Base-by-base conservation (phyloP, 2,797 vertebrate species). In the Vultur gryphus region DNA sequence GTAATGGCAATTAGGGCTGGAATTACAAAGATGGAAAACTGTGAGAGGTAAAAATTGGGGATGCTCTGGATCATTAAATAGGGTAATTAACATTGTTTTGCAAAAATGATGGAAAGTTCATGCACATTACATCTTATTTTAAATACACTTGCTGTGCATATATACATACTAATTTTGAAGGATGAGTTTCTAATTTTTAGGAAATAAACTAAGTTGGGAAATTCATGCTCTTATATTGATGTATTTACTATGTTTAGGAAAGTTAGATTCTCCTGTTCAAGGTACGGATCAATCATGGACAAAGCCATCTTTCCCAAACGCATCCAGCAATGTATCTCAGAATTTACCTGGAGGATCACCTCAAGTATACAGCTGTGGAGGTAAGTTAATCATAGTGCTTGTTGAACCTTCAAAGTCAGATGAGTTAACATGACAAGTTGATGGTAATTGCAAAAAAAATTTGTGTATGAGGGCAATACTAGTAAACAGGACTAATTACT, bases 11-110 rank as follows among this genome's bases (percentile, higher is more conserved):
- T 95, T 71, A 95, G 13, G 35, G 6, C 44, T 89, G 54, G 52
- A 95, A 92, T 91, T 87, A 87, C 55, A 79, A 84, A 77, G 62
- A 96, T 44, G 19, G 51, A 87, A 94, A 89, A 75, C 25, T 23
- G 16, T 92, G 72, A 84, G 86, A 93, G 39, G 54, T 57, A 79
- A 93, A 86, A 67, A 51, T 71, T 75, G 0, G 3, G 33, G 65
- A 65, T 88, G 48, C 39, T 92, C 62, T 75, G 69, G 48, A 89
- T 87, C 70, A 65, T 85, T 91, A 72, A 75, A 73, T 88, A 86
- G 57, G 57, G 16, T 90, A 92, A 97, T 97, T 87, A 94, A 81
- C 35, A 82, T 57, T 95, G 61, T 83, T 93, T 95, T 92, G 20
- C 39, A 93, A 89, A 94, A 94, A 72, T 66, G 43, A 91, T 66